A percentile compares a stretch with the other conserved stretches of the same genome.
phyloP scores from a whole-genome alignment of 2,113 vertebrate species.

The Myotis brandtii region DNA sequence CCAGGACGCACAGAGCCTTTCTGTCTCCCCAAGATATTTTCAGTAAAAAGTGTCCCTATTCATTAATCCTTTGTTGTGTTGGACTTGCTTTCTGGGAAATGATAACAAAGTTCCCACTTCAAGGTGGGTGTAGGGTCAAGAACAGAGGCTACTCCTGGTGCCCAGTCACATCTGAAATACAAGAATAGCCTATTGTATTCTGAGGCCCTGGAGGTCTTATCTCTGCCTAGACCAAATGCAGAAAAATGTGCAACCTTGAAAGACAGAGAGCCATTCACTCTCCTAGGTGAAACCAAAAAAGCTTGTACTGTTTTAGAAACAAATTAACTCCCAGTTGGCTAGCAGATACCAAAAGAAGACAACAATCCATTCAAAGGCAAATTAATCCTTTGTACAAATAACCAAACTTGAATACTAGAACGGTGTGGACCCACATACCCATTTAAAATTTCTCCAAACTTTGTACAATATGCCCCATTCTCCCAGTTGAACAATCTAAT shows the following conservation, averaged over 20 bases:
- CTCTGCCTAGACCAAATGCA: slow-evolving; percentile 46
- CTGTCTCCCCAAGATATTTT: slow-evolving; percentile 41
- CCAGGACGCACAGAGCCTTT: slow-evolving; percentile 2
- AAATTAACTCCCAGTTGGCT: slow-evolving; percentile 68
- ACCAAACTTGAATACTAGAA: slow-evolving; percentile 35
- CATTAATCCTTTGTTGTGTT: slow-evolving; percentile 37
- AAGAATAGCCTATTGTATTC: slow-evolving; percentile 74
- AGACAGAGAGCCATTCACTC: slow-evolving; percentile 73
- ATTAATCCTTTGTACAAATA: slow-evolving; percentile 67
- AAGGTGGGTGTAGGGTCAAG: slow-evolving; percentile 69
- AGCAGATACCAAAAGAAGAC: slow-evolving; percentile 44
- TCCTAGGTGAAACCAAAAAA: slow-evolving; percentile 71
- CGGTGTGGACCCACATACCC: neutral
- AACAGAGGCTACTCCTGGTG: slow-evolving; percentile 32
- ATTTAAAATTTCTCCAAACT: slow-evolving; percentile 38
- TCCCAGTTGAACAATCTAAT: neutral
- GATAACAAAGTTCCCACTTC: slow-evolving; percentile 17
- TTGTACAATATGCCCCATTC: slow-evolving; percentile 36
- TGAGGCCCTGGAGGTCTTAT: slow-evolving; percentile 61
- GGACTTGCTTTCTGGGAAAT: slow-evolving; percentile 40
- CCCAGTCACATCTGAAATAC: slow-evolving; percentile 20
- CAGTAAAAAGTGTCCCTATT: slow-evolving; percentile 49
- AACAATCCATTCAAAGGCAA: slow-evolving; percentile 65
- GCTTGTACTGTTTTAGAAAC: slow-evolving; percentile 66
- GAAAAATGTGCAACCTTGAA: slow-evolving; percentile 79